Base-by-base conservation (phyloP, 2,797 vertebrate species). In the Myripristis murdjan region DNA sequence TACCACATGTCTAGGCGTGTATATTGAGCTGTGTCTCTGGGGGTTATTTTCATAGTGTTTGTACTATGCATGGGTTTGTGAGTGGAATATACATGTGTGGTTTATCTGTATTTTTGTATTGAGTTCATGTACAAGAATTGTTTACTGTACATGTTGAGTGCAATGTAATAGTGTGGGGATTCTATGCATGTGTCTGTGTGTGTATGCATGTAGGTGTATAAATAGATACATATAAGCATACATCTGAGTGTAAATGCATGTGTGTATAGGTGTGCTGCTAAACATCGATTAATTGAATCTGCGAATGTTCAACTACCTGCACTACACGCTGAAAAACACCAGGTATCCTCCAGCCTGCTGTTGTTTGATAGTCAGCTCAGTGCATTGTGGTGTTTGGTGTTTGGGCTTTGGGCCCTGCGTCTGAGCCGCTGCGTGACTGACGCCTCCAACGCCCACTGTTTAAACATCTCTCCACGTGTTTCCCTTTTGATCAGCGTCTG, bases 401-500 rank as follows among this genome's bases (percentile, higher is more conserved):
- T 85, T 82, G 64, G 61, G 73, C 78, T 85, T 9, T 61, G 73
- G 76, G 73, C 75, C 64, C 52, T 15, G 52, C 11, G 49, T 83
- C 76, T 75, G 71, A 24, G 72, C 65, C 71, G 55, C 67, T 71
- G 46, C 46, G 22, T 92, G 88, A 89, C 86, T 86, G 91, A 92
- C 80, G 84, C 82, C 83, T 88, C 75, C 33, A 75, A 90, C 77
- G 73, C 79, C 77, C 72, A 76, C 89, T 92, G 90, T 94, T 94
- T 91, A 93, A 94, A 94, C 92, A 93, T 93, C 90, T 83, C 90
- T 84, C 83, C 85, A 87, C 82, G 80, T 91, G 92, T 93, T 94
- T 94, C 92, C 86, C 88, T 92, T 94, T 93, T 93, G 92, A 94
- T 95, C 92, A 93, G 88, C 68, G 82, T 89, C 86, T 94, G 93